Evolutionary conservation across 2,797 vertebrate genomes (phyloP).

Genomic region (Myripristis murdjan): DNA sequence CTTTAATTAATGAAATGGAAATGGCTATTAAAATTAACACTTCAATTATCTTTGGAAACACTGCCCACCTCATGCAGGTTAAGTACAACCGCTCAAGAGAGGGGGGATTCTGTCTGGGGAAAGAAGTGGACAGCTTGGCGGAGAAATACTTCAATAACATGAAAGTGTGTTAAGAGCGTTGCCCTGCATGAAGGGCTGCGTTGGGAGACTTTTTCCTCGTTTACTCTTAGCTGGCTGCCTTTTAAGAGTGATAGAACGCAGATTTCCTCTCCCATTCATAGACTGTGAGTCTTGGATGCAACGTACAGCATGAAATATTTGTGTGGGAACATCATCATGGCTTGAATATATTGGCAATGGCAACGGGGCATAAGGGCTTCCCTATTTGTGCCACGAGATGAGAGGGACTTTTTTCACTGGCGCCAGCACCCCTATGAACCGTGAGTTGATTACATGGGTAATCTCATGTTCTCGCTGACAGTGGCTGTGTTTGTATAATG

Average conservation of each 20-base stretch:
- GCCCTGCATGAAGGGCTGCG: slow-evolving; percentile 57
- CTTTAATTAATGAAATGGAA: slow-evolving; percentile 86
- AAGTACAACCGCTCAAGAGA: slow-evolving; percentile 41
- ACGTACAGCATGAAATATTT: slow-evolving; percentile 82
- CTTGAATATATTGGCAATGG: slow-evolving; percentile 82
- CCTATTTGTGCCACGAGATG: slow-evolving; percentile 84
- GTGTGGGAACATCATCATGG: slow-evolving; percentile 84
- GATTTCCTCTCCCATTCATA: slow-evolving; percentile 83
- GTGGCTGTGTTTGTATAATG: slow-evolving; percentile 63
- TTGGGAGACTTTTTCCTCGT: slow-evolving; percentile 69
- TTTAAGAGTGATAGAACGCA: slow-evolving; percentile 83
- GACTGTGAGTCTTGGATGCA: slow-evolving; percentile 83
- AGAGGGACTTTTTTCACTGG: slow-evolving; percentile 77
- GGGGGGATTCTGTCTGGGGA: slow-evolving; percentile 14
- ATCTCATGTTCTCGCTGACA: slow-evolving; percentile 71
- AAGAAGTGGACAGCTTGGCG: slow-evolving; percentile 36
- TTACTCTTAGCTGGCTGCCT: slow-evolving; percentile 69
- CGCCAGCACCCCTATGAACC: slow-evolving; percentile 74
- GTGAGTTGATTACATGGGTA: slow-evolving; percentile 70
- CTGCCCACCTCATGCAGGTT: slow-evolving; percentile 43
- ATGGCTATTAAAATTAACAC: slow-evolving; percentile 81
- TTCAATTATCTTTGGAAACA: slow-evolving; percentile 80
- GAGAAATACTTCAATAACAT: slow-evolving; percentile 66
- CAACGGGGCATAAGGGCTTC: slow-evolving; percentile 82
- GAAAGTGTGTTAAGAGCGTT: slow-evolving; percentile 72